Base-by-base conservation (phyloP, 1,140 invertebrate genomes). In the Drosophila jambulina region DNA sequence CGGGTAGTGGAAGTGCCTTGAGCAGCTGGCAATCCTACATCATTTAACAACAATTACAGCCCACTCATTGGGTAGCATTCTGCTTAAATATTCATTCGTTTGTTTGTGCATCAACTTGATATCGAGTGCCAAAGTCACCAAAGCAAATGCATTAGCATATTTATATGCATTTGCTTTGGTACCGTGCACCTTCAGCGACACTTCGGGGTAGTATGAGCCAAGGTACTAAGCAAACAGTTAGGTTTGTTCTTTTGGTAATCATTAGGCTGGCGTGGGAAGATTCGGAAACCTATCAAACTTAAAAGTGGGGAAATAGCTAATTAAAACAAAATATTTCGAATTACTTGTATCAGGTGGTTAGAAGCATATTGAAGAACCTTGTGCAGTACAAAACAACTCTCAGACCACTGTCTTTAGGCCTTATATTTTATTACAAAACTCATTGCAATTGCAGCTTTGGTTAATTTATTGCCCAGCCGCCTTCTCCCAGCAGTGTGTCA, bases 41-140 rank as follows among this genome's bases (percentile, higher is more conserved):
- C 74, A 69, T 49, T 77, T 68, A 69, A 15, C 74, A 69, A 63
- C 75, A 69, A 77, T 77, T 69, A 77, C 48, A 43, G 12, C 63
- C 75, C 75, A 77, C 74, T 34, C 72, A 67, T 57, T 75, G 36
- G 27, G 60, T 32, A 13, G 10, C 34, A 36, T 72, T 42, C 57
- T 63, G 40, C 40, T 25, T 34, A 49, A 57, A 64, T 75, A 57
- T 64, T 57, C 25, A 46, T 45, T 13, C n/a, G 29, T 23, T 71
- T 57, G 65, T 32, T 69, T 70, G 64, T 70, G 64, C 49, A 34
- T 29, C 43, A 72, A 34, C 68, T 36, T 29, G 38, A 71, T 59
- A 71, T 49, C 43, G 36, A 72, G 53, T 59, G 69, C 53, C 69
- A 72, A 59, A 71, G 65, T 38, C 65, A 59, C 12, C 61, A 12